Conservation (phyloP, 2,113 vertebrate species). For the Neoarius graeffei region DNA sequence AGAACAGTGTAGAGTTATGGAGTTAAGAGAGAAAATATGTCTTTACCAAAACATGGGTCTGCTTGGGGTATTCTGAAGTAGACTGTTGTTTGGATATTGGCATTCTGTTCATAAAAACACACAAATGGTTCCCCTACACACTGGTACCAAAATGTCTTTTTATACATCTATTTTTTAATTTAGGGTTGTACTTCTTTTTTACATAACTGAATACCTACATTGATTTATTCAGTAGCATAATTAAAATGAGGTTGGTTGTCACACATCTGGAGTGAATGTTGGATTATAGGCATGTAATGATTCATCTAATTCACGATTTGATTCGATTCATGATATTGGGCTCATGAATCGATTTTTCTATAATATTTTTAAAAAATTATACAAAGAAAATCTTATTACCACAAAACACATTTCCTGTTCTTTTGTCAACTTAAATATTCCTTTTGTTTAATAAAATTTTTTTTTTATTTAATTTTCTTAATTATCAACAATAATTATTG, state of each 20-base stretch:
- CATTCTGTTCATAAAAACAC: not conserved
- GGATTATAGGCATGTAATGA: not conserved
- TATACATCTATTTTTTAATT: not conserved
- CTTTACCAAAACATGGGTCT: not conserved
- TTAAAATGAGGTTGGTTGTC: not conserved
- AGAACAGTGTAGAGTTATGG: not conserved
- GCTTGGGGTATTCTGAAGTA: not conserved
- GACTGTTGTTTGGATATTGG: not conserved
- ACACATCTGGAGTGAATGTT: not conserved
- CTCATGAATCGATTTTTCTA: too few species aligned
- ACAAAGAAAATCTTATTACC: too few species aligned
- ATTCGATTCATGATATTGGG: too few species aligned
- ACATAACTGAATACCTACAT: not conserved
- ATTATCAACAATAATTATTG: too few species aligned
- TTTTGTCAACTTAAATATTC: too few species aligned
- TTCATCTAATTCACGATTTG: too few species aligned
- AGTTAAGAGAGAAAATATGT: not conserved
- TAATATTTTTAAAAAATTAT: too few species aligned
- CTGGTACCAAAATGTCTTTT: not conserved
- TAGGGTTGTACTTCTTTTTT: not conserved
- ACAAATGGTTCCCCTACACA: not conserved
- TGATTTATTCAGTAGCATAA: not conserved
- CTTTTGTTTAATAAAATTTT: too few species aligned
- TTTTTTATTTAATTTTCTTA: too few species aligned
- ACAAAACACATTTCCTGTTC: too few species aligned